Percentiles rank a stretch among this genome's conserved stretches.
phyloP scores from a whole-genome alignment of 1,140 invertebrate genomes.

The Nixonia krombeini region DNA sequence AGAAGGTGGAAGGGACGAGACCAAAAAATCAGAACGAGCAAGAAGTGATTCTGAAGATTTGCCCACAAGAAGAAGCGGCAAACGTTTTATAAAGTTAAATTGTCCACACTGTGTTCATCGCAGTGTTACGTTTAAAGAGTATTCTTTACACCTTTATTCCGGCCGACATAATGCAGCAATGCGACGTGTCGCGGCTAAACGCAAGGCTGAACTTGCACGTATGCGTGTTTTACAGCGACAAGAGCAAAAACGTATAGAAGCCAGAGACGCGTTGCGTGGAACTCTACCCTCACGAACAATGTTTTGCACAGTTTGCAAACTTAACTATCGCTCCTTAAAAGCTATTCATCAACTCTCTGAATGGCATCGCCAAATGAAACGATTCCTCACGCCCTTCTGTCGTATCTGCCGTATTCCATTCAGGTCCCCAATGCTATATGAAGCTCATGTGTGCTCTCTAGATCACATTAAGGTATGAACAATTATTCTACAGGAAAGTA shows the following conservation, averaged over 20 bases:
- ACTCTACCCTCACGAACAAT: conserved; percentile 76
- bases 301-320: conserved; percentile 84
- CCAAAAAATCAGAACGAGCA: conserved; percentile 57
- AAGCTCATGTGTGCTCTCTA: conserved; percentile 83
- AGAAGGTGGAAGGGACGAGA: conserved; percentile 70
- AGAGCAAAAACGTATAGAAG: conserved; percentile 79
- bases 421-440: conserved; percentile 85
- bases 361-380: conserved; percentile 84
- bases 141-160: conserved; percentile 79
- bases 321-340: conserved; percentile 84
- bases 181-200: conserved; percentile 78
- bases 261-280: conserved; percentile 77
- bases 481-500: too few species aligned
- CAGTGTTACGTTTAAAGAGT: conserved; percentile 81
- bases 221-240: conserved; percentile 83
- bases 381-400: conserved; percentile 85
- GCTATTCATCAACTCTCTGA: conserved; percentile 82
- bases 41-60: conserved; percentile 59
- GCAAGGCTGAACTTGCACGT: conserved; percentile 79
- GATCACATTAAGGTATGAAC: conserved; percentile 85
- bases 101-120: conserved; percentile 83
- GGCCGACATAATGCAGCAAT: conserved; percentile 79
- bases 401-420: conserved; percentile 80
- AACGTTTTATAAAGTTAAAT: conserved; percentile 78
- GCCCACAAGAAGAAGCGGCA: conserved; percentile 64